Conservation (phyloP, 2,797 vertebrate species). For the Peromyscus attwateri region DNA sequence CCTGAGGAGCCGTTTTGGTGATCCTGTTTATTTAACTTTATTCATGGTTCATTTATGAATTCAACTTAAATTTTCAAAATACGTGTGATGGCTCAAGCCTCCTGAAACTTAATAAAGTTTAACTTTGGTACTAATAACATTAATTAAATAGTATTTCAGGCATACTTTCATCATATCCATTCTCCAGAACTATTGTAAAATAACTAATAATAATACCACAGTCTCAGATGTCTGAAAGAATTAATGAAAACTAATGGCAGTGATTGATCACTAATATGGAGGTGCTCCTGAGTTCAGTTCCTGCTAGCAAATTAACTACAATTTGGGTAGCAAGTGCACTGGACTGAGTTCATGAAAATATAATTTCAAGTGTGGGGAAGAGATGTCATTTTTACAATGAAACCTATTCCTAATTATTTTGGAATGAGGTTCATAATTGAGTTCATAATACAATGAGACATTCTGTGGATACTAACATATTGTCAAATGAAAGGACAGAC, state of each 20-base stretch:
- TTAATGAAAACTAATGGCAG: not conserved
- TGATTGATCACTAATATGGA: not conserved
- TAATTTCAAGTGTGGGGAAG: slow-evolving; percentile 40
- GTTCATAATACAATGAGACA: not conserved
- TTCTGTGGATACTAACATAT: not conserved
- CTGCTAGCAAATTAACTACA: slow-evolving; percentile 40
- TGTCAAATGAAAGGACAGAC: not conserved
- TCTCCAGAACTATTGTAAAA: not conserved
- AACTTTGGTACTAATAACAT: not conserved
- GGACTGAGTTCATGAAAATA: slow-evolving; percentile 4
- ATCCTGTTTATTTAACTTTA: slow-evolving; percentile 36
- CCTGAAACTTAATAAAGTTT: not conserved
- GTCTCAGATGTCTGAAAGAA: not conserved
- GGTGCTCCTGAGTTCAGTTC: not conserved
- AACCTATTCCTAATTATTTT: slow-evolving; percentile 63
- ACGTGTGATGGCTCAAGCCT: not conserved
- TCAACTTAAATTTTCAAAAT: not conserved
- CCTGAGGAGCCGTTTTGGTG: not conserved
- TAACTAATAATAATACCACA: not conserved
- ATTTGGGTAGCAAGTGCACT: not conserved
- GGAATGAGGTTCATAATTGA: slow-evolving; percentile 19
- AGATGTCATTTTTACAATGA: slow-evolving; percentile 32
- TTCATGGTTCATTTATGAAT: not conserved
- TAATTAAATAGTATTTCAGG: slow-evolving; percentile 12
- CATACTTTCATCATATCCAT: not conserved